phyloP scores from a whole-genome alignment of 2,113 vertebrate genomes.

The Pollimyrus isidori region DNA sequence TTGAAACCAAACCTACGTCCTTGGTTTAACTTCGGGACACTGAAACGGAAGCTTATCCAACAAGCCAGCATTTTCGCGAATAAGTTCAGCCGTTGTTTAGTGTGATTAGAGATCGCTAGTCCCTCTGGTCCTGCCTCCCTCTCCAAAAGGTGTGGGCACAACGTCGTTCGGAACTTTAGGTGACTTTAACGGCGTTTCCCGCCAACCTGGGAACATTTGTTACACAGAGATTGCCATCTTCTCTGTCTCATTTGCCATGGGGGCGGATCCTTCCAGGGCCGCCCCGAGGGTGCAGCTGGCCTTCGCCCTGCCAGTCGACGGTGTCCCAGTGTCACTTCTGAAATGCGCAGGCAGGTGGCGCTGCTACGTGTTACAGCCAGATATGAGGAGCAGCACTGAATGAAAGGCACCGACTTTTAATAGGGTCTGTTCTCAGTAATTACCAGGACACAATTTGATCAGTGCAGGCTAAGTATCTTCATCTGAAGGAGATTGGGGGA shows the following conservation, averaged over 20 bases:
- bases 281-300: background rate
- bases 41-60: background rate
- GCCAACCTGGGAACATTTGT: background rate
- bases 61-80: no score
- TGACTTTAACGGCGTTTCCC: background rate
- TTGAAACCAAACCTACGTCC: background rate
- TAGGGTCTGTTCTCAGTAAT: constrained; percentile 88
- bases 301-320: no score
- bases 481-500: constrained; percentile 77
- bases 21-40: background rate
- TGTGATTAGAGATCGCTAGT: background rate
- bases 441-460: constrained; percentile 86
- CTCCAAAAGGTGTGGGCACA: background rate
- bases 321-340: background rate
- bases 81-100: background rate
- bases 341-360: constrained; percentile 27
- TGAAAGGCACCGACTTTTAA: constrained; percentile 72
- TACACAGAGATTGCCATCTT: background rate
- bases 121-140: background rate
- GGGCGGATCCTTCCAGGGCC: background rate
- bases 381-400: constrained; percentile 58
- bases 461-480: constrained; percentile 84
- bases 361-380: constrained; percentile 48
- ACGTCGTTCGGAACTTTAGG: background rate
- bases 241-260: background rate